These are phyloP conservation scores for Philotrypesis tridentata DNA, from an alignment of 1,140 invertebrate genomes.

Conservation along the genomic window DNA sequence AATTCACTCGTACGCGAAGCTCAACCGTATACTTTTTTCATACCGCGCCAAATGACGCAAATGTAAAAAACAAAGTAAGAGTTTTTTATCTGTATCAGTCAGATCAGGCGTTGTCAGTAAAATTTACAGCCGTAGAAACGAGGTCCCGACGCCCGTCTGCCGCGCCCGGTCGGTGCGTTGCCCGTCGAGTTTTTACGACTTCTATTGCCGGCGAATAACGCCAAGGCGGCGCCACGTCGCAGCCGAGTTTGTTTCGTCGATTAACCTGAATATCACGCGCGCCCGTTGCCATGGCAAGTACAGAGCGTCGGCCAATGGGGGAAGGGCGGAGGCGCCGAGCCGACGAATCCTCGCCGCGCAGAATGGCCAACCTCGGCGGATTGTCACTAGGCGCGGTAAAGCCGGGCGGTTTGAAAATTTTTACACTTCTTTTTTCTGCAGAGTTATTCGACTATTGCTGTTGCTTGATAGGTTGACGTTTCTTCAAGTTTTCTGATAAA, in stretches of 20 bases:
- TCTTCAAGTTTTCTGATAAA: too few species aligned
- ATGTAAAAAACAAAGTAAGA: too few species aligned
- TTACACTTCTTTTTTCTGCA: too few species aligned
- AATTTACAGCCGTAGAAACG: background rate
- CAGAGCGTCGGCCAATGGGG: constrained; percentile 11
- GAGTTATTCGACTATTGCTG: too few species aligned
- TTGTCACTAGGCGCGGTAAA: constrained; percentile 5
- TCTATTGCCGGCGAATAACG: background rate
- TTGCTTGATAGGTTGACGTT: too few species aligned
- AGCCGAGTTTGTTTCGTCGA: background rate
- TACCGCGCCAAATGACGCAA: too few species aligned
- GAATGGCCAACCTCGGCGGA: background rate
- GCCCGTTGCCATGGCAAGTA: constrained; percentile 10
- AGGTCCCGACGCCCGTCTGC: background rate
- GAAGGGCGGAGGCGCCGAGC: background rate
- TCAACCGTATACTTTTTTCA: too few species aligned
- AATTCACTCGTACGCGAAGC: too few species aligned
- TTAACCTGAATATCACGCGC: background rate
- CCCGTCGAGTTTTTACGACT: background rate
- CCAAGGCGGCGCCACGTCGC: constrained; percentile 13
- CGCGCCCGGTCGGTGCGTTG: constrained; percentile 1
- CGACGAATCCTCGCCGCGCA: background rate
- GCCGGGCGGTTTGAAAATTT: background rate
- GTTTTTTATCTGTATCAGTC: background rate
- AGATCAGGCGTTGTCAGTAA: background rate